phyloP scores from a whole-genome alignment of 2,113 vertebrate species.

The Oreochromis aureus region DNA sequence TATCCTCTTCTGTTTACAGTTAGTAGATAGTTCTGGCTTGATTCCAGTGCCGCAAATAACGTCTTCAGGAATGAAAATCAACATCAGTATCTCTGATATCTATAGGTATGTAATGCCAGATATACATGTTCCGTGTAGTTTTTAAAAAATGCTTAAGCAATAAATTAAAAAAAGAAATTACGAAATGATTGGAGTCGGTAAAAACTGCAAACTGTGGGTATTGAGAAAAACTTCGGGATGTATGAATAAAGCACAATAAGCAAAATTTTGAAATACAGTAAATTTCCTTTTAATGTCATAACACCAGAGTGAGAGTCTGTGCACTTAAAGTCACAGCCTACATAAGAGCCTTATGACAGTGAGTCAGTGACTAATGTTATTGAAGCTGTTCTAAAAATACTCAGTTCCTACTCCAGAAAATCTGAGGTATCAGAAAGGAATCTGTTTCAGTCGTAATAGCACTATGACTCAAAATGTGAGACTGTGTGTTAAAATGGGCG shows the following conservation, averaged over 20 bases:
- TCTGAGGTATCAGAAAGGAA: neutral
- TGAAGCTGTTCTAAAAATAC: neutral
- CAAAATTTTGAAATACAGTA: too few species aligned
- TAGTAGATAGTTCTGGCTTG: conserved; percentile 68
- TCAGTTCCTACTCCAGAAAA: neutral
- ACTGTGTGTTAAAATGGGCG: neutral
- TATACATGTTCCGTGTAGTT: neutral
- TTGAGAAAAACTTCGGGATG: neutral
- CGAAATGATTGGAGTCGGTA: neutral
- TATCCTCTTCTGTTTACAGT: conserved; percentile 46
- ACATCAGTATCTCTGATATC: conserved; percentile 58
- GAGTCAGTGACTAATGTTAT: neutral
- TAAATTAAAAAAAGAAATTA: neutral
- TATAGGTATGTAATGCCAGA: conserved; percentile 69
- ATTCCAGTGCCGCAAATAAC: conserved; percentile 55
- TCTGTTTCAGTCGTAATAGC: neutral
- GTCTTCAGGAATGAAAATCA: conserved; percentile 37
- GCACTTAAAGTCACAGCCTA: neutral
- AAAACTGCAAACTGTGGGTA: neutral
- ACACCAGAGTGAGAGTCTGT: neutral
- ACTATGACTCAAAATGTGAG: neutral
- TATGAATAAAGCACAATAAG: neutral
- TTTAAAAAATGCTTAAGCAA: neutral
- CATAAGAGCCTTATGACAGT: neutral
- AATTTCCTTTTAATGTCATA: neutral